These are phyloP conservation scores for Cephus pygmeus DNA, from an alignment of 2,888 invertebrate species.

Conservation along the genomic window DNA sequence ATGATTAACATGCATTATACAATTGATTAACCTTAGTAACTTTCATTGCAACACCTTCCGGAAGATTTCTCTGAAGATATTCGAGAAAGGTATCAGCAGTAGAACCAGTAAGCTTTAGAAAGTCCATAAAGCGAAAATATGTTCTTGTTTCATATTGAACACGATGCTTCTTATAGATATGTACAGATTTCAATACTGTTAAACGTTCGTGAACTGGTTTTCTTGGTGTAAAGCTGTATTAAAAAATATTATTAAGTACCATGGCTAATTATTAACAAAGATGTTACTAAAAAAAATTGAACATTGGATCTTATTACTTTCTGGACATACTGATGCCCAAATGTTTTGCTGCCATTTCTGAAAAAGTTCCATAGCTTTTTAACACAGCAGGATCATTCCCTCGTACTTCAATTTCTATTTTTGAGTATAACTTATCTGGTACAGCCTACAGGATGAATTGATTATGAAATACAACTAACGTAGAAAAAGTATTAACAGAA, in stretches of 20 bases:
- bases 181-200: conserved; percentile 87
- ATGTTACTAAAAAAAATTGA: not conserved
- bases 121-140: conserved; percentile 85
- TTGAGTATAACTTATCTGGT: conserved; percentile 83
- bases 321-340: conserved; percentile 82
- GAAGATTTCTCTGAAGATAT: conserved; percentile 95
- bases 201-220: conserved; percentile 81
- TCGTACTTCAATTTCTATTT: conserved; percentile 85
- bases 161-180: conserved; percentile 91
- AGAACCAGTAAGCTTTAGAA: conserved; percentile 90
- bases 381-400: conserved; percentile 90
- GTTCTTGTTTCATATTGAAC: conserved; percentile 97
- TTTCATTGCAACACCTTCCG: conserved; percentile 96
- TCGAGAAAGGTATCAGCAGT: conserved; percentile 96
- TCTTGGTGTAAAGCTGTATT: conserved; percentile 77
- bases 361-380: conserved; percentile 88
- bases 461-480: no score
- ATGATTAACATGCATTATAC: not conserved
- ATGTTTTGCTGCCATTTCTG: conserved; percentile 82
- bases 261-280: conserved; percentile 9
- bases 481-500: not conserved
- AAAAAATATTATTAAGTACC: conserved; percentile 12
- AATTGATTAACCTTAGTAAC: conserved; percentile 75
- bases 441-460: conserved; percentile 21
- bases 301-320: conserved; percentile 55